phyloP scores from a whole-genome alignment of 2,797 vertebrate genomes.

The Platyrinchus mystaceus region DNA sequence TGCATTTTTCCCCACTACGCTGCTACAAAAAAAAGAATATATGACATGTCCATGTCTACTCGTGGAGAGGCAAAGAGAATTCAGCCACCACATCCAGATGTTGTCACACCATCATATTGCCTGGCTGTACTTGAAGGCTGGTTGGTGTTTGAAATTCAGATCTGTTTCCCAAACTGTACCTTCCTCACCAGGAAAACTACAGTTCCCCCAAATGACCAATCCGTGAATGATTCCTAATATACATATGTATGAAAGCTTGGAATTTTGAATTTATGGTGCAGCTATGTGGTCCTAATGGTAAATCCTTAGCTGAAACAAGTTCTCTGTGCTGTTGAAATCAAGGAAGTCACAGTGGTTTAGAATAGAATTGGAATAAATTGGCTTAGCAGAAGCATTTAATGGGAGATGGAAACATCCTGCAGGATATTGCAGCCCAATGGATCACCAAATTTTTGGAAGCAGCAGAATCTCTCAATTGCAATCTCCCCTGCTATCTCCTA shows the following conservation, averaged over 20 bases:
- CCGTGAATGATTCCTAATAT: neutral
- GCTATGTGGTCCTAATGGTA: neutral
- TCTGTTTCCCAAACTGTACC: neutral
- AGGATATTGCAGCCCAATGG: neutral
- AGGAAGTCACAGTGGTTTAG: neutral
- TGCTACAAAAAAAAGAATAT: neutral
- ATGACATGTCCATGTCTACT: neutral
- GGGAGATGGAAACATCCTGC: neutral
- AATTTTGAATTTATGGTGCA: neutral
- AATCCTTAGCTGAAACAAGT: neutral
- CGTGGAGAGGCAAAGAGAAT: neutral
- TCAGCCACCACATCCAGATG: neutral
- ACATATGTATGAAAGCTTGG: neutral
- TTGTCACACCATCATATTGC: neutral
- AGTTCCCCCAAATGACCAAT: neutral
- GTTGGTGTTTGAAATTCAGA: neutral
- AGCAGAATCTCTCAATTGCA: neutral
- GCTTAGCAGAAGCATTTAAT: neutral
- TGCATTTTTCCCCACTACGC: neutral
- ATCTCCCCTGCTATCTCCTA: neutral
- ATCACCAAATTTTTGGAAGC: neutral
- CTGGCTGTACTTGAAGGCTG: neutral
- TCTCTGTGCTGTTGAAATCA: neutral
- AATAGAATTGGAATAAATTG: neutral
- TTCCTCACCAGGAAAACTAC: neutral